phyloP scores from a whole-genome alignment of 1,140 invertebrate genomes.

The Formica selysi region DNA sequence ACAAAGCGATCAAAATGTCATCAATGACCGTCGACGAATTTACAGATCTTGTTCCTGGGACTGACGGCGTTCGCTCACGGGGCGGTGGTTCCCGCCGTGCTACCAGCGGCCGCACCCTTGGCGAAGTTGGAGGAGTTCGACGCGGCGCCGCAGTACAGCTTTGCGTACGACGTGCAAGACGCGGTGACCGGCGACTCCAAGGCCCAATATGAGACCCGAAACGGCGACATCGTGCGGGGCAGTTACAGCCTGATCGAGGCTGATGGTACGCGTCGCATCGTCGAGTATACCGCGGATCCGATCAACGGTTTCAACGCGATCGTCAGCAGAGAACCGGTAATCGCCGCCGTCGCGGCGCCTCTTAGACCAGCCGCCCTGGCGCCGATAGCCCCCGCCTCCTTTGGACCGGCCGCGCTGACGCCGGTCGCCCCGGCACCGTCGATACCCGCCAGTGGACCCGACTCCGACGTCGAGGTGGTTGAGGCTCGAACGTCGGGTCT shows the following conservation, averaged over 20 bases:
- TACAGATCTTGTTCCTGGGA: constrained; percentile 79
- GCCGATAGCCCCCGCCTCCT: constrained; percentile 58
- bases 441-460: constrained; percentile 80
- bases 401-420: constrained; percentile 62
- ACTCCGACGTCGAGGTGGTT: constrained; percentile 84
- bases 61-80: constrained; percentile 69
- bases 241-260: constrained; percentile 88
- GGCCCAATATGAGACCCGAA: constrained; percentile 88
- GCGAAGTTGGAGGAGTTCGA: constrained; percentile 81
- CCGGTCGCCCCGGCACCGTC: constrained; percentile 66
- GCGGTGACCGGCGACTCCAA: constrained; percentile 88
- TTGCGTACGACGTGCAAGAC: constrained; percentile 84
- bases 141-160: constrained; percentile 81
- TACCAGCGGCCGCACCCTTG: constrained; percentile 56
- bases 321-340: constrained; percentile 87
- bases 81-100: constrained; percentile 74
- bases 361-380: constrained; percentile 76
- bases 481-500: constrained; percentile 78
- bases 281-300: constrained; percentile 91
- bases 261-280: constrained; percentile 90
- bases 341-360: constrained; percentile 78
- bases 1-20: not conserved
- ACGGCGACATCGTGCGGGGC: constrained; percentile 88
- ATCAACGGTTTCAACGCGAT: constrained; percentile 91
- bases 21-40: not conserved